Base-by-base conservation (phyloP, 2,797 vertebrate species). In the Melanotaenia pygmaea region DNA sequence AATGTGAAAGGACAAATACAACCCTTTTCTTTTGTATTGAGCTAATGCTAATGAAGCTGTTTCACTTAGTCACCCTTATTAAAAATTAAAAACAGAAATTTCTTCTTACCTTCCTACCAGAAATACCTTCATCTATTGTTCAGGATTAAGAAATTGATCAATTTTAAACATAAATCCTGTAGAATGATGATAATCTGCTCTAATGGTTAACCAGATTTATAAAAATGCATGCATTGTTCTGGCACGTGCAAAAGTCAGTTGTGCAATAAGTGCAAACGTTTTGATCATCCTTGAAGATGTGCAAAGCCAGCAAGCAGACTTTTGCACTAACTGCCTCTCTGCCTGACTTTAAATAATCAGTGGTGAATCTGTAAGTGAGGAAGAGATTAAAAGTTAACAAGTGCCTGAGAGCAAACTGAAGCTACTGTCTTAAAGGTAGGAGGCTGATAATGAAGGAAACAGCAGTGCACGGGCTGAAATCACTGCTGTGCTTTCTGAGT, bases 291-390 rank as follows among this genome's bases (percentile, higher is more conserved):
- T 35, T 28, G 60, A 61, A 73, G 54, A 53, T 37, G 30, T 69
- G 65, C 54, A 70, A 60, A 40, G 64, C 60, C 63, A 68, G 67
- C 67, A 68, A 35, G 59, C 35, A 35, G 65, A 16, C 65, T 68
- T 60, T 69, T 68, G 20, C 74, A 72, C 72, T 68, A 65, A 76
- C 30, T 30, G 32, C 32, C 81, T 51, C 26, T 63, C 38, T 63
- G 20, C 22, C 53, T 57, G 26, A 65, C 73, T 83, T 82, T 90
- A 77, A 91, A 92, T 92, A 89, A 91, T 88, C 84, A 67, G 90
- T 85, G 79, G 47, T 79, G 75, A 80, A 74, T 63, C 69, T 59
- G 60, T 57, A 63, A 58, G 76, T 28, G 74, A 59, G 75, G 7
- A 34, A 78, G 79, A 72, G 79, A 86, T 86, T 79, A 66, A 79